Evolutionary conservation across 2,888 invertebrate genomes (phyloP).

Genomic region (Caenorhabditis sp.): DNA sequence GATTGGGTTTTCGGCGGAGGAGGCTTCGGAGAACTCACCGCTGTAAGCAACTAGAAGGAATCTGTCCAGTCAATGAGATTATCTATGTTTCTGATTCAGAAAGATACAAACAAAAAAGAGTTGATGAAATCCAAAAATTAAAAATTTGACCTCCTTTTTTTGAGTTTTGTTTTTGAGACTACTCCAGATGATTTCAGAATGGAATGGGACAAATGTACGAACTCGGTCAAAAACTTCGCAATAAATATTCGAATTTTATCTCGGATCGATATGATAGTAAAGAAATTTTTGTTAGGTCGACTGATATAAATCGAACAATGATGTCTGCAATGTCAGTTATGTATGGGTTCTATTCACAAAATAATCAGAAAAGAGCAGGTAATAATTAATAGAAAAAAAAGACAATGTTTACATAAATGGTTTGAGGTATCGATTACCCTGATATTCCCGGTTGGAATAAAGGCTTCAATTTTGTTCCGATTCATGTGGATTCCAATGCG

Average conservation of each 20-base stretch:
- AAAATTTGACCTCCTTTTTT: too few relatives aligned
- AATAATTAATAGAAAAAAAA: too few relatives aligned
- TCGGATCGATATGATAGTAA: background rate
- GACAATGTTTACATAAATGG: too few relatives aligned
- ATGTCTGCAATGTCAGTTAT: conserved; percentile 71
- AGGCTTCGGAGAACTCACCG: conserved; percentile 32
- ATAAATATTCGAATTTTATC: conserved; percentile 14
- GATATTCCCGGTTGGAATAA: conserved; percentile 23
- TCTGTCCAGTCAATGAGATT: too few relatives aligned
- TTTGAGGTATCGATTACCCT: conserved; percentile 27
- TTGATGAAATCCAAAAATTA: too few relatives aligned
- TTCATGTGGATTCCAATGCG: conserved; percentile 16
- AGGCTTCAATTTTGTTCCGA: conserved; percentile 29
- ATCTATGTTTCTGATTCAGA: too few relatives aligned
- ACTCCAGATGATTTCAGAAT: too few relatives aligned
- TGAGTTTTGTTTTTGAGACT: too few relatives aligned
- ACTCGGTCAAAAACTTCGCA: conserved; percentile 17
- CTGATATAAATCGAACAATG: conserved; percentile 86
- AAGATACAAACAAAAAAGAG: background rate
- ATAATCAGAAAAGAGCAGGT: conserved; percentile 7
- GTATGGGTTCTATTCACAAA: conserved; percentile 40
- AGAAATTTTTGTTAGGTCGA: conserved; percentile 77
- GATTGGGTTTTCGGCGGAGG: conserved; percentile 38
- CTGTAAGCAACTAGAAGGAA: background rate
- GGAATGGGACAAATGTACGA: conserved; percentile 31